A percentile compares a stretch with the other conserved stretches of the same genome.
phyloP scores from a whole-genome alignment of 2,113 vertebrate genomes.

The Pipra filicauda region DNA sequence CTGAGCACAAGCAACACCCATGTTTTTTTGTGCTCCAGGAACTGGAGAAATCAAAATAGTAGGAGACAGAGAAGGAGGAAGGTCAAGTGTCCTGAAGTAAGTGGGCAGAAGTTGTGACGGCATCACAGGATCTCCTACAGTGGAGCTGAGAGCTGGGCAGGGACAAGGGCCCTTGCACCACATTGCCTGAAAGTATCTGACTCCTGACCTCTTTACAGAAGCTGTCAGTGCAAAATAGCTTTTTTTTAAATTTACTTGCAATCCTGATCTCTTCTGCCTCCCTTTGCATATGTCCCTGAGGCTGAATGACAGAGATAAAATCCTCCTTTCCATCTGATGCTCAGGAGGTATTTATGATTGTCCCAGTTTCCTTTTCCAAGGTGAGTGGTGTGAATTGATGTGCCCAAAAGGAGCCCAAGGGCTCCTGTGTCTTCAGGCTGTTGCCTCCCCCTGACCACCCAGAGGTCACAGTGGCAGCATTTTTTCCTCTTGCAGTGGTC shows the following conservation, averaged over 20 bases:
- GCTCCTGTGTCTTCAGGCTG: not conserved
- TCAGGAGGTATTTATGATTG: not conserved
- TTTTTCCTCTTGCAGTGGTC: not conserved
- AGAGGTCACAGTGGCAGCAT: not conserved
- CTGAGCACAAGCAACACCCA: not conserved
- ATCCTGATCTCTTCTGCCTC: not conserved
- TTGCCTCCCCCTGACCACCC: not conserved
- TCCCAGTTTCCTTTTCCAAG: not conserved
- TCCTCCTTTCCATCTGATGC: not conserved
- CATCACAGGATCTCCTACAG: not conserved
- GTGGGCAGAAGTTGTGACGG: not conserved
- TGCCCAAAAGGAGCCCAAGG: not conserved
- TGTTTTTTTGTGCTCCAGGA: not conserved
- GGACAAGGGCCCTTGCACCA: not conserved
- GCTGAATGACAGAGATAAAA: not conserved
- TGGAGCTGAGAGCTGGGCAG: not conserved
- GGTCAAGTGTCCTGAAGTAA: not conserved
- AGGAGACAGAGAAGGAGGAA: not conserved
- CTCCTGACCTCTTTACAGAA: not conserved
- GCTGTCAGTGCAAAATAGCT: not conserved
- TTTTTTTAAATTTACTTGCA: not conserved
- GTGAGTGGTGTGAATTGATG: not conserved
- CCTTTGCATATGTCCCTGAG: not conserved
- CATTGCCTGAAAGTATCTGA: not conserved
- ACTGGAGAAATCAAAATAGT: not conserved